Base-by-base conservation (phyloP, 2,113 vertebrate genomes). In the Nyctibius bracteatus region DNA sequence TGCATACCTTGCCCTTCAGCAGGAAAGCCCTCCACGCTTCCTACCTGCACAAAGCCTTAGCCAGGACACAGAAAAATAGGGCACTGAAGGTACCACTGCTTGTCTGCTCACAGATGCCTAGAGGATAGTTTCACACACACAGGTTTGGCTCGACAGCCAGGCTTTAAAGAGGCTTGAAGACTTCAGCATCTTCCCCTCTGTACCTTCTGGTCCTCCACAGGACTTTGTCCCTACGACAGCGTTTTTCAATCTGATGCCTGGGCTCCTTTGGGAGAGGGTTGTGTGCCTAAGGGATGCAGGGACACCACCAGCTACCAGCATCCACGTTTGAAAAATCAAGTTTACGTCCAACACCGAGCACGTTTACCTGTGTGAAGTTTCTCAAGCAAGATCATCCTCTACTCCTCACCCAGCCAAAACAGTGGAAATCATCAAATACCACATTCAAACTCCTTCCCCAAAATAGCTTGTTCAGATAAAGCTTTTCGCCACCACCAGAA, bases 191-290 rank as follows among this genome's bases (percentile, higher is more conserved):
- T 5, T 81, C 51, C 37, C 11, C 41, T 43, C 46, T 33, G 17
- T 4, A 39, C 41, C 59, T 74, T 68, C 74, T 75, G 49, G 28
- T 70, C 30, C 14, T 63, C 47, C 72, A 57, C 0, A 0, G 47
- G 47, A 43, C 3, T 18, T 59, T 6, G 9, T 23, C 30, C 41
- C 58, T 39, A 3, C 0, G 0, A n/a, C 0, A 0, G n/a, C 3
- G 3, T 20, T 89, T 66, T 78, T 51, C 84, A 43, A 28, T 14
- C 28, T 14, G 52, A 81, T 35, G 12, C 41, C 25, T 25, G 23
- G 33, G 27, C 15, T 62, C 46, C 10, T 15, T 14, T 46, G 31
- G 57, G 65, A 74, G 41, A 54, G 6, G 11, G 20, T 0, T 80
- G 39, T 25, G 35, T 55, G 78, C 28, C 61, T 10, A 33, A 55